Evolutionary conservation across 2,113 vertebrate genomes (phyloP), one percentile per base, ranked within the genome.

Genomic region (Dasyornis broadbenti): DNA sequence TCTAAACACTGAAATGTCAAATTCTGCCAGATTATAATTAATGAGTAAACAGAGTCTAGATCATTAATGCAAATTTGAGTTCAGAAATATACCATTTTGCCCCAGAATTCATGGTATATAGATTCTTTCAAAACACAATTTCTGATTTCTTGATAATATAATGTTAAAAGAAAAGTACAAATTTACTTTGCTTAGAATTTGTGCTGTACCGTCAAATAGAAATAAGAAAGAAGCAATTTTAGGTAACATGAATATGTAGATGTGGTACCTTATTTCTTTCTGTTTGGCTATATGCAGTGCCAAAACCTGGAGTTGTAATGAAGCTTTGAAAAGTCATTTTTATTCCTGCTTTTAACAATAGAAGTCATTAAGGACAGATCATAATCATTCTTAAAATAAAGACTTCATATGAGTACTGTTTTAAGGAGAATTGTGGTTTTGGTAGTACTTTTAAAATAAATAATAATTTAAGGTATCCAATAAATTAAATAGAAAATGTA

Each of bases 401-500:
- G 9, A 26, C 18, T 77, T 77, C 57, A 26, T 47, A 31, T 44
- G 39, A 79, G 13, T 28, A 50, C 39, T 53, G 14, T 68, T 64
- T 80, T 80, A 71, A 44, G n/a, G 50, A 89, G 47, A 75, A 24
- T 15, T 39, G 8, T 73, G 18, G 2, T 27, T 65, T 83, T 57
- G 30, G 14, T 68, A 61, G n/a, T 50, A 45, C 4, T 35, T 92
- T 88, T 47, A 13, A 81, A 80, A 86, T 45, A 94, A 88, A 54
- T 65, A 64, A n/a, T 14, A 0, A 56, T 20, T 84, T 31, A 44
- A 28, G 16, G 24, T 79, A 31, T 80, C 12, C 2, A 89, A 47
- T 50, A 84, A 73, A 64, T 82, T 88, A 2, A 93, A 66, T 61
- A 84, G 39, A 85, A 96, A 91, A 91, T 85, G 47, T 70, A 10